Base-by-base conservation (phyloP, 2,797 vertebrate species). In the Selene dorsalis region DNA sequence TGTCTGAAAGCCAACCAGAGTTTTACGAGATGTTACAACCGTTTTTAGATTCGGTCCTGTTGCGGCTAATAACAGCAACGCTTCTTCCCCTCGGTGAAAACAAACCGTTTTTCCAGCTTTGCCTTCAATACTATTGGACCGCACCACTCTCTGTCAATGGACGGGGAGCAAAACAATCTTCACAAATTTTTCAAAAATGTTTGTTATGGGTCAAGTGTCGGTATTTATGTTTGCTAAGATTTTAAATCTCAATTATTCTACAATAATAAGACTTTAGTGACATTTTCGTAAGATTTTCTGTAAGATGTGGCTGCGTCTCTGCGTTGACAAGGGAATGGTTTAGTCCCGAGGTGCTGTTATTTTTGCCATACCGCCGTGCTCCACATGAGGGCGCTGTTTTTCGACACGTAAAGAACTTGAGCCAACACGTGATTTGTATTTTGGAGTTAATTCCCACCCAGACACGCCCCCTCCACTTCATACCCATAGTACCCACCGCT, bases 41-140 rank as follows among this genome's bases (percentile, higher is more conserved):
- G 83, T 90, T 78, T 67, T 63, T 61, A 66, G 76, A 81, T 39
- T 50, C 56, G 63, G 73, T 30, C 53, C 68, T 14, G 75, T 75
- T 0, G 50, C 59, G 3, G 53, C 0, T 7, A 39, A 6, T 3
- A 3, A 8, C 53, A 7, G 61, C 74, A 32, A 50, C 67, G 71
- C 66, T 70, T 71, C 80, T 67, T 80, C 74, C 73, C 71, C 77
- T 59, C 70, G 69, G 58, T 69, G 83, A 92, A 94, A 92, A 92
- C 90, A 94, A 91, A 73, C 80, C 43, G 69, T 82, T 87, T 80
- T 83, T 82, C 90, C 90, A 87, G 93, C 87, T 88, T 91, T 89
- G 83, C 92, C 82, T 94, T 95, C 94, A 93, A 91, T 94, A 95
- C 93, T 95, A 94, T 77, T 64, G 94, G 95, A 83, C 41, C 35